phyloP scores from a whole-genome alignment of 2,113 vertebrate genomes.

The Tonatia bakeri region DNA sequence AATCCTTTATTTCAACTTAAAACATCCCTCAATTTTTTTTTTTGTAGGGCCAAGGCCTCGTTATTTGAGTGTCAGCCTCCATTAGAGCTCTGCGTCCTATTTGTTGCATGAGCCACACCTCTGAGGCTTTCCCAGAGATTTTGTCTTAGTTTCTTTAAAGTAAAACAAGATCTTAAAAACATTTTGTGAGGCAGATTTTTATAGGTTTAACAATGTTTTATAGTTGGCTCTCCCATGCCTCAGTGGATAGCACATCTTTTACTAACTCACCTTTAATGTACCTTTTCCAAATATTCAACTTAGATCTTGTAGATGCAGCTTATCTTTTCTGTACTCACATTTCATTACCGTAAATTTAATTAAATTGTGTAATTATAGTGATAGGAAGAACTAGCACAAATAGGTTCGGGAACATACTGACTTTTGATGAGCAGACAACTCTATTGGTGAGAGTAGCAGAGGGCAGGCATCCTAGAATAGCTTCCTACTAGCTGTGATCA shows the following conservation, averaged over 20 bases:
- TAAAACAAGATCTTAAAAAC: neutral
- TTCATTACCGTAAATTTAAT: slow-evolving; percentile 14
- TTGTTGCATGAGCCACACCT: neutral
- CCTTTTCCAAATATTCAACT: neutral
- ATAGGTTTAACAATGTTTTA: neutral
- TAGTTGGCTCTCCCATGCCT: neutral
- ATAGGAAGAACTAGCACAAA: neutral
- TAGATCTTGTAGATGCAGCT: neutral
- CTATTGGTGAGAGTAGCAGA: neutral
- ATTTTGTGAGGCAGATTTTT: slow-evolving; percentile 8
- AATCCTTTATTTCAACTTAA: slow-evolving; percentile 45
- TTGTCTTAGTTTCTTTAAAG: slow-evolving; percentile 36
- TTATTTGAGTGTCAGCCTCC: neutral
- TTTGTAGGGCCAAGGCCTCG: neutral
- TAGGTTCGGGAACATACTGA: neutral
- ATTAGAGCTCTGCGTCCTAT: neutral
- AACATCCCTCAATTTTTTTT: slow-evolving; percentile 20
- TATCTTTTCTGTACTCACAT: neutral
- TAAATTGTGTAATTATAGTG: neutral
- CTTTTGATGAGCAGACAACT: neutral
- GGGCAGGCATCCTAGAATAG: neutral
- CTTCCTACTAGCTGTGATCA: neutral
- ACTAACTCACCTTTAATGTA: neutral
- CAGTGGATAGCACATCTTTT: neutral
- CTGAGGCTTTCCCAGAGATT: neutral